Conservation (phyloP, 2,113 vertebrate genomes). For the Edolisoma coerulescens region DNA sequence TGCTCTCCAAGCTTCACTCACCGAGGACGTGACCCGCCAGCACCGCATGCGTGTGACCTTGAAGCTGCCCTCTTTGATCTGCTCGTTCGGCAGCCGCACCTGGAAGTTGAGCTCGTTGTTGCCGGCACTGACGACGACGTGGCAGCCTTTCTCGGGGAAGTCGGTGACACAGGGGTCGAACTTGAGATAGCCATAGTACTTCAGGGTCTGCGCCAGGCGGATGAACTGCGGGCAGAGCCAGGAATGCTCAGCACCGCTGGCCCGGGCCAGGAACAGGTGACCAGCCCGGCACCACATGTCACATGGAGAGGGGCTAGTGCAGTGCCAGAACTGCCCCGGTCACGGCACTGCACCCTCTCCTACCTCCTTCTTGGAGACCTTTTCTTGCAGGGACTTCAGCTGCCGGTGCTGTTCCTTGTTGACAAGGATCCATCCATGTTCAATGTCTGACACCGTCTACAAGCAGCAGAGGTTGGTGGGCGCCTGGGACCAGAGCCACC, state of each 20-base stretch:
- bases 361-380: conserved; percentile 98
- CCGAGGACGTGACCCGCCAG: conserved; percentile 96
- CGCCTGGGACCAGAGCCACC: background rate
- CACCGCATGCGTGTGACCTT: conserved; percentile 98
- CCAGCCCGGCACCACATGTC: fast-evolving
- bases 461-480: background rate
- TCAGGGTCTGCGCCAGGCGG: conserved; percentile 91
- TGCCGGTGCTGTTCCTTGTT: conserved; percentile 97
- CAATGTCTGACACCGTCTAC: conserved; percentile 94
- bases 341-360: background rate
- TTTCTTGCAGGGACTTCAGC: conserved; percentile 96
- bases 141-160: conserved; percentile 96
- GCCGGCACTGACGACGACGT: conserved; percentile 92
- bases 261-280: background rate
- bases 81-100: conserved; percentile 91
- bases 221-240: conserved; percentile 80
- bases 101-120: conserved; percentile 99
- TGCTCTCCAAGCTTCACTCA: conserved; percentile 67
- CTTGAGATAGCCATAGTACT: conserved; percentile 96
- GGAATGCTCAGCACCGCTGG: background rate
- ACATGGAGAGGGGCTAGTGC: fast-evolving
- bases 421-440: conserved; percentile 94
- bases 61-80: conserved; percentile 97
- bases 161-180: conserved; percentile 95
- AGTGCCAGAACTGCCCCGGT: background rate